phyloP scores from a whole-genome alignment of 2,888 invertebrate genomes.

The Sphinx pinastri region DNA sequence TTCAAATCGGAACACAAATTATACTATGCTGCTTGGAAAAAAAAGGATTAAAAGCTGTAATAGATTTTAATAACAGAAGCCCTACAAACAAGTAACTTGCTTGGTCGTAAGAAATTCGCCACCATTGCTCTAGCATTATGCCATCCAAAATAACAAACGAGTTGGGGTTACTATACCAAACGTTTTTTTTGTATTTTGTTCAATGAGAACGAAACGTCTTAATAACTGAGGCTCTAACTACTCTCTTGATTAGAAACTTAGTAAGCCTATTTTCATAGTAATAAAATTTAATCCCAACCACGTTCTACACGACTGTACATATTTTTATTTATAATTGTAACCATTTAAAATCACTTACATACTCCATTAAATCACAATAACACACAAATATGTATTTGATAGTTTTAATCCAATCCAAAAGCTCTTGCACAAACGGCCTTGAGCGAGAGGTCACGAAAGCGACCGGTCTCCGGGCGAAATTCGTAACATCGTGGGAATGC shows the following conservation, averaged over 20 bases:
- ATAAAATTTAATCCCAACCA: neutral
- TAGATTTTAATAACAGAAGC: neutral
- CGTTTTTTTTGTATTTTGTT: no score
- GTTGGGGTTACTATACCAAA: no score
- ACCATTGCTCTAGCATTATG: no score
- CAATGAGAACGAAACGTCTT: no score
- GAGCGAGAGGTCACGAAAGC: conserved; percentile 6
- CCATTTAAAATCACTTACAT: conserved; percentile 8
- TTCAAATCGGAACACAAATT: no score
- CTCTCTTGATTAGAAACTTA: neutral
- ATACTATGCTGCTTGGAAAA: neutral
- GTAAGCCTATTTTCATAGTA: neutral
- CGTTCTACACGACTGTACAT: neutral
- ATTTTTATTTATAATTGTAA: neutral
- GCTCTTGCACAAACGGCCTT: conserved; percentile 17
- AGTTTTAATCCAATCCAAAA: conserved; percentile 3
- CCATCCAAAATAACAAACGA: no score
- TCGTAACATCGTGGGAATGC: neutral
- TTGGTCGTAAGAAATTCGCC: no score
- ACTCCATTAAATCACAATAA: conserved; percentile 11
- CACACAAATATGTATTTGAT: conserved; percentile 2
- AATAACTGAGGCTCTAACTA: no score
- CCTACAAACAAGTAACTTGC: neutral
- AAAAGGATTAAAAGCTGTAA: neutral
- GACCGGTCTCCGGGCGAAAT: neutral